Base-by-base conservation (phyloP, 2,888 invertebrate species). In the Pollenia angustigena region DNA sequence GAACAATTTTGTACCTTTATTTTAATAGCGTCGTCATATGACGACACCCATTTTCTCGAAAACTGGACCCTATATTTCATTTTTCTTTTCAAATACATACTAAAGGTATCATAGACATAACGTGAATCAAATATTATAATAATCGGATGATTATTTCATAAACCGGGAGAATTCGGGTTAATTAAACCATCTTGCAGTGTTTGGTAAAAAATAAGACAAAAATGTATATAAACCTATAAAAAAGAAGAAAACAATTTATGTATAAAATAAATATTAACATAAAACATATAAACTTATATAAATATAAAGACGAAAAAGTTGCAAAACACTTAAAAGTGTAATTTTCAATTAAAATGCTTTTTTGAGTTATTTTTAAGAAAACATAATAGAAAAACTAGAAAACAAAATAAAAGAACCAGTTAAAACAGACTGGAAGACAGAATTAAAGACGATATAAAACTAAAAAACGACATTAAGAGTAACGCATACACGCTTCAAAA, bases 301-400 rank as follows among this genome's bases (percentile, higher is more conserved):
- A 44, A 12, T 14, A n/a, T 14, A n/a, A 71, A 66, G 23, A 60
- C 44, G 72, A 46, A 72, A 72, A 74, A 78, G 52, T 72, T 69
- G 42, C 54, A 69, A 89, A 91, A 90, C 89, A 82, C 90, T 90
- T 90, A 91, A 89, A 91, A 91, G 91, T 91, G 91, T 90, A 90
- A 91, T 91, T 91, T 91, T 90, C 91, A 91, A 91, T 91, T 91
- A 91, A 91, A 91, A 91, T 90, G 91, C 89, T 90, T 90, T 91
- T 90, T 90, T 90, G 89, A 91, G 89, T 89, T 90, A 90, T 90
- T 89, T 90, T 89, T 80, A 74, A 78, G 66, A 6, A 60, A 66
- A 44, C 46, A 68, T 52, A 66, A 60, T 62, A 74, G n/a, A 74
- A 66, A 44, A 2, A 14, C 4, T 60, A 0, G 18, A 62, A 54